phyloP scores from a whole-genome alignment of 2,113 vertebrate species.

The Paradisaea rubra region DNA sequence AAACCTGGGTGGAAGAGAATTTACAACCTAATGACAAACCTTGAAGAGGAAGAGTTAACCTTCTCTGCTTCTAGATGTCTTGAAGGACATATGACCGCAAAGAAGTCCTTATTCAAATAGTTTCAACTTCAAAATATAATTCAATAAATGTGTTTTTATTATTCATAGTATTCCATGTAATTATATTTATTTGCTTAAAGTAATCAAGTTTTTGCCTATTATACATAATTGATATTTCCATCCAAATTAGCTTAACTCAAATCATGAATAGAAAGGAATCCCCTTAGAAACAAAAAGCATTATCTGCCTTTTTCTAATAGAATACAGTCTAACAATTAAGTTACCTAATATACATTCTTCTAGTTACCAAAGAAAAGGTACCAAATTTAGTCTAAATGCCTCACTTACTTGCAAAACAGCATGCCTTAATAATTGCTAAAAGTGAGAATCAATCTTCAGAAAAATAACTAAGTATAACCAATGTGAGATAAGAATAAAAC shows the following conservation, averaged over 20 bases:
- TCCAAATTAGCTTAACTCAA: neutral
- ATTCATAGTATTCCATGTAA: neutral
- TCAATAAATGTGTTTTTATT: neutral
- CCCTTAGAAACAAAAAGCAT: neutral
- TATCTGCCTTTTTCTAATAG: neutral
- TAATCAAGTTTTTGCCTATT: neutral
- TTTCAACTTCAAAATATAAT: neutral
- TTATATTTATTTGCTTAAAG: neutral
- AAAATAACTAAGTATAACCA: constrained; percentile 45
- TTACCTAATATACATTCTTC: neutral
- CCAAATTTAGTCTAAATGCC: neutral
- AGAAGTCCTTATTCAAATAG: neutral
- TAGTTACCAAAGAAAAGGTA: neutral
- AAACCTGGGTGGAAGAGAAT: neutral
- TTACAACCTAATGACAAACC: neutral
- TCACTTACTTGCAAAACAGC: neutral
- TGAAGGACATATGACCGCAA: neutral
- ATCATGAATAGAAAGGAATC: neutral
- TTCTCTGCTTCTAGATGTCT: neutral
- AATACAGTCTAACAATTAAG: neutral
- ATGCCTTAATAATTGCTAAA: constrained; percentile 25
- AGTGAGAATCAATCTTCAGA: constrained; percentile 16
- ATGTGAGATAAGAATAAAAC: constrained; percentile 48
- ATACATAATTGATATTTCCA: neutral
- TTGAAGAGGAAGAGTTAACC: neutral